phyloP scores from a whole-genome alignment of 64 coral and sea anemone genomes.

The Trachythela sp. region DNA sequence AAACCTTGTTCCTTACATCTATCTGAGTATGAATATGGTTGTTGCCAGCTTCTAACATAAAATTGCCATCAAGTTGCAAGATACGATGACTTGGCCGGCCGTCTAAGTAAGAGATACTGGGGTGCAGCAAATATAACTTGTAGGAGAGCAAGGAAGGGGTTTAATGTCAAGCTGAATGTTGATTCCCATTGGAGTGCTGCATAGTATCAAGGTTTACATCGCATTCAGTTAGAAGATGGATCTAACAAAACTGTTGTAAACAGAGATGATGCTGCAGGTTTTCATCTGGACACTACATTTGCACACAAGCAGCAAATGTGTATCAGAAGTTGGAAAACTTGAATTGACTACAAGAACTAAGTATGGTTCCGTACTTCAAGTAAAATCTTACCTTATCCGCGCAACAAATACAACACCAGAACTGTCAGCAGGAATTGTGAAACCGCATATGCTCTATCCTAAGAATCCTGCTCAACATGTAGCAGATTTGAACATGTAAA shows the following conservation, averaged over 20 bases:
- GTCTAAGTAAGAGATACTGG: constrained; percentile 29
- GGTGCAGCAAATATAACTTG: constrained; percentile 26
- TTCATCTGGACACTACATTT: neutral
- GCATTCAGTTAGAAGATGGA: constrained; percentile 29
- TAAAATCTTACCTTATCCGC: neutral
- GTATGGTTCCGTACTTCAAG: too few relatives aligned
- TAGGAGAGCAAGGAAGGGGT: constrained; percentile 29
- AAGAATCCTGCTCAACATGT: too few relatives aligned
- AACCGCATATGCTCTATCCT: too few relatives aligned
- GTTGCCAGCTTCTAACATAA: too few relatives aligned
- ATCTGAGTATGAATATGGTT: too few relatives aligned
- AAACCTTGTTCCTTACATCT: too few relatives aligned
- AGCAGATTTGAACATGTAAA: too few relatives aligned
- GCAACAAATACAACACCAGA: neutral
- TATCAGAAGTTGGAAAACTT: neutral
- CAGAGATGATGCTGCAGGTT: too few relatives aligned
- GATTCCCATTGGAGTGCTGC: neutral
- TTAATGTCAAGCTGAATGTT: constrained; percentile 32
- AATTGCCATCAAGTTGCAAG: too few relatives aligned
- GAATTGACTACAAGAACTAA: neutral
- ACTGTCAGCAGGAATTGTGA: too few relatives aligned
- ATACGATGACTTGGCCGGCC: too few relatives aligned
- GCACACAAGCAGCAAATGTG: neutral
- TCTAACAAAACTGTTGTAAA: neutral
- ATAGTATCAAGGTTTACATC: neutral